Conservation (phyloP, 2,113 vertebrate species). For the Uropsilus gracilis region DNA sequence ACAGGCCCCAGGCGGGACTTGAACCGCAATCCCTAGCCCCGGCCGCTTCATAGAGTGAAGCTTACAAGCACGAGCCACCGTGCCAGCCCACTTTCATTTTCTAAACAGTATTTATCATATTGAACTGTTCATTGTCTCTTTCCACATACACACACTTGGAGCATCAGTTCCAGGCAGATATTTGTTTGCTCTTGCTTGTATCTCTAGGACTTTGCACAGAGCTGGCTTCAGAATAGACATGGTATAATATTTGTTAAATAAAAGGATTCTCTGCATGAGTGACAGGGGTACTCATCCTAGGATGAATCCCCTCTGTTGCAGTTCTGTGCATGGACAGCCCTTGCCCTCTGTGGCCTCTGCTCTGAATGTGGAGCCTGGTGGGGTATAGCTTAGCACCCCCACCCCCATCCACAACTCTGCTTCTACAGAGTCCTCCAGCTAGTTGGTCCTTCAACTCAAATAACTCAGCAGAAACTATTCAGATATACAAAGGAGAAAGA, state of each 20-base stretch:
- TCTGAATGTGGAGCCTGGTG: neutral
- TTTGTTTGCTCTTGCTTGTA: neutral
- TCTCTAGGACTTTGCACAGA: neutral
- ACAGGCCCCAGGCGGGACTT: no score
- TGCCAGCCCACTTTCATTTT: neutral
- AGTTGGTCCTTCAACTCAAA: neutral
- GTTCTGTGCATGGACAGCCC: neutral
- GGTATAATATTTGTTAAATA: neutral
- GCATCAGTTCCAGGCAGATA: neutral
- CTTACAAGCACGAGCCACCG: no score
- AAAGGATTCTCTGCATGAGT: neutral
- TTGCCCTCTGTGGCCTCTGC: no score
- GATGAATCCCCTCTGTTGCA: neutral
- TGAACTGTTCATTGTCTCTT: neutral
- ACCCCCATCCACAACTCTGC: accelerated
- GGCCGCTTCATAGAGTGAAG: no score
- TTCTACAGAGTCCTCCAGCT: neutral
- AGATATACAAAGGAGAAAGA: neutral
- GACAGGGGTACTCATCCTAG: neutral
- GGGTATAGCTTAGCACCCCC: neutral
- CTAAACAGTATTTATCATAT: neutral
- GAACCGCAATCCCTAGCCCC: no score
- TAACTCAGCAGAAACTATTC: neutral
- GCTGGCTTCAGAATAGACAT: neutral
- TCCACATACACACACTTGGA: neutral